These are phyloP conservation scores for Bubo blakistoni DNA, from an alignment of 2,113 vertebrate species.

Conservation along the genomic window DNA sequence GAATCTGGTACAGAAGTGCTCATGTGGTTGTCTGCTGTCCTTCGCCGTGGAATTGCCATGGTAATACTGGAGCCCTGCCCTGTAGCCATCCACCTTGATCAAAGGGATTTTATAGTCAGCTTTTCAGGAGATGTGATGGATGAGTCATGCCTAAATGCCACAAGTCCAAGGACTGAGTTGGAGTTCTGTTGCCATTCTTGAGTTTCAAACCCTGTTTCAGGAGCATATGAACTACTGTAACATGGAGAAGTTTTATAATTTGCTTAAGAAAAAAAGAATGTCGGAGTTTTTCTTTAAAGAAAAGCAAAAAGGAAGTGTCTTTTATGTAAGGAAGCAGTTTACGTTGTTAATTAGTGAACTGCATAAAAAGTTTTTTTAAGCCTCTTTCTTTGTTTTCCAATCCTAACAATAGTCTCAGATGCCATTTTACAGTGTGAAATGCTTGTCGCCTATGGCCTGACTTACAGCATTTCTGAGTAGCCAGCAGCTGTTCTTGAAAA, in stretches of 20 bases:
- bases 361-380: neutral
- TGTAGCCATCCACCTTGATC: neutral
- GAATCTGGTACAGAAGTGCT: neutral
- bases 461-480: neutral
- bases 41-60: neutral
- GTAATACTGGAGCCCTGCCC: neutral
- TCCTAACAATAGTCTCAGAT: neutral
- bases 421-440: neutral
- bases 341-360: neutral
- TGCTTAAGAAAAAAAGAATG: neutral
- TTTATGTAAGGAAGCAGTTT: neutral
- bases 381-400: neutral
- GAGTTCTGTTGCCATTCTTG: neutral
- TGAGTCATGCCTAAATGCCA: neutral
- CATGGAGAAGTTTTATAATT: neutral
- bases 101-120: neutral
- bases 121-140: neutral
- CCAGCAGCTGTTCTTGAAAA: neutral
- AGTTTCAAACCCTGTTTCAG: neutral
- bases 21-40: neutral
- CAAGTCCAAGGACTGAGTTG: neutral
- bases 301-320: neutral
- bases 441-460: neutral
- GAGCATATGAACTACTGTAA: neutral
- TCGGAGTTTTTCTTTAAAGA: neutral